A percentile compares a stretch with the other conserved stretches of the same genome.
Evolutionary conservation across 2,888 invertebrate species (phyloP).

Genomic region (Cabera pusaria): DNA sequence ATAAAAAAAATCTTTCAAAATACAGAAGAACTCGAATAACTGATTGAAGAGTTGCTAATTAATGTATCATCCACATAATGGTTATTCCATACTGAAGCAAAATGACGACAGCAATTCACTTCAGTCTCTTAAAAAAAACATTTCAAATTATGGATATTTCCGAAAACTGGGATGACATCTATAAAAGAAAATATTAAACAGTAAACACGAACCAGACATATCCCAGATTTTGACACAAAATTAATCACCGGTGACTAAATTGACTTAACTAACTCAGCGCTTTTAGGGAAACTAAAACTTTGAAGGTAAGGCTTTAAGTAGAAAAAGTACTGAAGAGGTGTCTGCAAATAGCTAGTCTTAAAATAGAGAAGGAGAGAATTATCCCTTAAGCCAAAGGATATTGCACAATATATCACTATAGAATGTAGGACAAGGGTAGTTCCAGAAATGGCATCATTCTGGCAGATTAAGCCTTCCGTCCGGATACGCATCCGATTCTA

Average conservation of each 20-base stretch:
- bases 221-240: slow-evolving; percentile 8
- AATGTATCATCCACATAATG: too few species aligned
- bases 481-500: slow-evolving; percentile 35
- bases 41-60: too few species aligned
- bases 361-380: slow-evolving; percentile 21
- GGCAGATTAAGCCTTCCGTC: slow-evolving; percentile 40
- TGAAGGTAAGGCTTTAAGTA: slow-evolving; percentile 10
- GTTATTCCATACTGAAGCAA: too few species aligned
- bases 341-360: slow-evolving; percentile 8
- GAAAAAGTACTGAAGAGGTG: too few species aligned
- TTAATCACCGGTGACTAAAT: slow-evolving; percentile 2
- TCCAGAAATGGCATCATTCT: slow-evolving; percentile 36
- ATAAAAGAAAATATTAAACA: too few species aligned
- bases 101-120: too few species aligned
- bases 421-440: slow-evolving; percentile 36
- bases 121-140: too few species aligned
- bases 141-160: too few species aligned
- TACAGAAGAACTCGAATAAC: too few species aligned
- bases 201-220: too few species aligned
- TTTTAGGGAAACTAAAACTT: slow-evolving; percentile 8
- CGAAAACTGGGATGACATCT: too few species aligned
- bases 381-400: slow-evolving; percentile 11
- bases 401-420: slow-evolving; percentile 32
- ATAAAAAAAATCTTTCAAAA: too few species aligned
- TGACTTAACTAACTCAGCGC: not conserved